These are phyloP conservation scores for Pachyrhynchus sulphureomaculatus DNA, from an alignment of 1,140 invertebrate species.

Conservation along the genomic window DNA sequence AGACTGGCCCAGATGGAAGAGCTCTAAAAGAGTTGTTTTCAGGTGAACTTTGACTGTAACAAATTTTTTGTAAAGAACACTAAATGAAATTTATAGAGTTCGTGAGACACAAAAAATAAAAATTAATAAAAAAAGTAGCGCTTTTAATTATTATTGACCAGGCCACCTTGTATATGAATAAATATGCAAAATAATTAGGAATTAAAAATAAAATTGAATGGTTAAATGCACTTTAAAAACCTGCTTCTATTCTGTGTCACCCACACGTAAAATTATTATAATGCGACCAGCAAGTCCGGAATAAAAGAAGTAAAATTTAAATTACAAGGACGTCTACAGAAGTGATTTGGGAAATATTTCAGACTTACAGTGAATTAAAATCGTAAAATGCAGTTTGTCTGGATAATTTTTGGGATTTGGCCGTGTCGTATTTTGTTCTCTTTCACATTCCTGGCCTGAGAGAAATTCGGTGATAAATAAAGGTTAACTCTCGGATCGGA, in stretches of 20 bases:
- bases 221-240: slow-evolving; percentile 34
- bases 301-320: slow-evolving; percentile 20
- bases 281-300: slow-evolving; percentile 12
- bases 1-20: too few species aligned
- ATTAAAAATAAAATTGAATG: slow-evolving; percentile 39
- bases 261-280: slow-evolving; percentile 37
- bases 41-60: too few species aligned
- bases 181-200: slow-evolving; percentile 30
- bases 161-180: too few species aligned
- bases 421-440: slow-evolving; percentile 31
- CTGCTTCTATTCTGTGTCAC: slow-evolving; percentile 35
- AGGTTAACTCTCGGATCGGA: slow-evolving; percentile 26
- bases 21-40: too few species aligned
- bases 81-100: too few species aligned
- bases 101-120: too few species aligned
- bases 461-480: slow-evolving; percentile 32
- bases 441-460: slow-evolving; percentile 22
- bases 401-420: slow-evolving; percentile 40
- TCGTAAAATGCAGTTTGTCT: slow-evolving; percentile 41
- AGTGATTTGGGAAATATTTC: slow-evolving; percentile 44
- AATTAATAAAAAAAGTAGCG: too few species aligned
- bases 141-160: too few species aligned
- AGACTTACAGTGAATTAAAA: slow-evolving; percentile 43
- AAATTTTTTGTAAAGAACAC: too few species aligned
- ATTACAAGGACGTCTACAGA: slow-evolving; percentile 37